Percentiles rank a stretch among this genome's conserved stretches.
These are phyloP conservation scores for Drosophila kambysellisi DNA, from an alignment of 2,888 invertebrate species.

Conservation along the genomic window DNA sequence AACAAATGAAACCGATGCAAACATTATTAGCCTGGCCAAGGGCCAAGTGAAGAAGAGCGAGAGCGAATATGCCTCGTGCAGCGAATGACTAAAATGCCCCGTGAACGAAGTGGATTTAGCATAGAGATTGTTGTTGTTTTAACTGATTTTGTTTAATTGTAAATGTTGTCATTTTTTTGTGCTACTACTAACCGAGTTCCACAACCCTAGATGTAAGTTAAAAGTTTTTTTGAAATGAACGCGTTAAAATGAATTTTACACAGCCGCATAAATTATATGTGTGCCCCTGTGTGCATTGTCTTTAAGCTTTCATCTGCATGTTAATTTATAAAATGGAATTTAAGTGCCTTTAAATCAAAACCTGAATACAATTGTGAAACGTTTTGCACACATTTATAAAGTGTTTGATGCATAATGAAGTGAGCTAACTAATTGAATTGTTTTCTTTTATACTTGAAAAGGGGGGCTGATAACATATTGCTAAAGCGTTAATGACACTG, in stretches of 20 bases:
- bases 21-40: constrained; percentile 46
- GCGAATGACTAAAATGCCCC: constrained; percentile 70
- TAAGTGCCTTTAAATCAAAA: constrained; percentile 73
- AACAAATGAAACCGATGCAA: constrained; percentile 50
- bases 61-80: constrained; percentile 84
- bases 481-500: background rate
- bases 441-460: constrained; percentile 5
- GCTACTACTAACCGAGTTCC: constrained; percentile 43
- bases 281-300: constrained; percentile 36
- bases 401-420: constrained; percentile 21
- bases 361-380: constrained; percentile 54
- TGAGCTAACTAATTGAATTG: constrained; percentile 14
- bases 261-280: constrained; percentile 18
- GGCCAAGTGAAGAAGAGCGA: constrained; percentile 74
- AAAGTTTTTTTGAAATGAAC: constrained; percentile 19
- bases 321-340: constrained; percentile 71
- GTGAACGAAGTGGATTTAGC: constrained; percentile 26
- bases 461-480: background rate
- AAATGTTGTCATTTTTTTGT: constrained; percentile 60
- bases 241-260: constrained; percentile 27
- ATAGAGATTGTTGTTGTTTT: constrained; percentile 56
- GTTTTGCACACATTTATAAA: constrained; percentile 39
- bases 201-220: constrained; percentile 42
- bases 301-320: constrained; percentile 54
- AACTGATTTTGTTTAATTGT: constrained; percentile 69